Conservation (phyloP, 1,140 invertebrate genomes). For the Charaxes varanes region DNA sequence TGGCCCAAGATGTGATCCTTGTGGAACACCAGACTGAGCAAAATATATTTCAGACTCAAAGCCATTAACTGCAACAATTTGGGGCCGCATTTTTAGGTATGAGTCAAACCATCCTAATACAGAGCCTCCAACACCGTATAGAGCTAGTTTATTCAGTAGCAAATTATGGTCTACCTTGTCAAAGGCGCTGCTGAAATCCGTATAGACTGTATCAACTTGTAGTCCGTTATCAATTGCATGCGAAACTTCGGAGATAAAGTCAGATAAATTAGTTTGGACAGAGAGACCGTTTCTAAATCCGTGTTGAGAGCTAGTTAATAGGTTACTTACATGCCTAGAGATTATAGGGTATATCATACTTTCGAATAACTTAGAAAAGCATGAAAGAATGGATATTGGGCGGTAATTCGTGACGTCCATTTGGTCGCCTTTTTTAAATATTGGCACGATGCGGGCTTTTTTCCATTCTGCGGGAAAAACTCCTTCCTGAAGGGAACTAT, state of each 20-base stretch:
- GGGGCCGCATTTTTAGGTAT: not conserved
- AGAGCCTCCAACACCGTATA: constrained; percentile 4
- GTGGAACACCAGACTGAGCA: constrained; percentile 31
- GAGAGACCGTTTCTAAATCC: constrained; percentile 9
- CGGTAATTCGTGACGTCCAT: constrained; percentile 10
- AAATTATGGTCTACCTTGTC: constrained; percentile 8
- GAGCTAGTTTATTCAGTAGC: constrained; percentile 5
- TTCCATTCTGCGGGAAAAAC: constrained; percentile 2
- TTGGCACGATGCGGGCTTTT: constrained; percentile 1
- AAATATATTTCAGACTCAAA: constrained; percentile 10
- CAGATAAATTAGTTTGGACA: constrained; percentile 8
- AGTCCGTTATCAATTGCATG: not conserved
- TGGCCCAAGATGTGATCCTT: constrained; percentile 38
- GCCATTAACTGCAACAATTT: constrained; percentile 1
- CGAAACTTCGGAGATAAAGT: constrained; percentile 1
- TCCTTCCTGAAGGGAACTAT: constrained; percentile 3
- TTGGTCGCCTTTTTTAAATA: not conserved
- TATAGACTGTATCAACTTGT: constrained; percentile 6
- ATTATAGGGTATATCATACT: constrained; percentile 1
- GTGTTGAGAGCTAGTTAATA: constrained; percentile 3
- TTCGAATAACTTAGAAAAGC: constrained; percentile 12
- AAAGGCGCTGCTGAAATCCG: constrained; percentile 9
- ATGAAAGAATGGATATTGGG: constrained; percentile 10
- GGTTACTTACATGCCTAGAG: not conserved
- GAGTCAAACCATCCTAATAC: constrained; percentile 11